These are phyloP conservation scores for Sinocyclocheilus anshuiensis DNA, from an alignment of 2,113 vertebrate genomes.

Conservation along the genomic window DNA sequence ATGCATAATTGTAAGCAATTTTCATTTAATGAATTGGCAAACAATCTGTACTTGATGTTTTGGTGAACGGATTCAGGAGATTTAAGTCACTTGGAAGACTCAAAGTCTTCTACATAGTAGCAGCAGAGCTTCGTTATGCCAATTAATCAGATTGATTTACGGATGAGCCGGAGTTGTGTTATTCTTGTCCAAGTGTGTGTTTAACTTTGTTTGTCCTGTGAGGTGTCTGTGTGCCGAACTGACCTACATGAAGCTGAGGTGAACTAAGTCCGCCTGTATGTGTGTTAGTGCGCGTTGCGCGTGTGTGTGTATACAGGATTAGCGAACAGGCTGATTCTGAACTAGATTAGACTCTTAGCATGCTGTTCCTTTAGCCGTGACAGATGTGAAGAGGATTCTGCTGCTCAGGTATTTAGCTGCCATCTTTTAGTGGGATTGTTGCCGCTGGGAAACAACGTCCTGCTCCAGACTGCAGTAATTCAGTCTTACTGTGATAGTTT, in stretches of 20 bases:
- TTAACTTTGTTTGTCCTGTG: slow-evolving; percentile 21
- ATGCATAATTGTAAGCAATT: neutral
- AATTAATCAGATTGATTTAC: slow-evolving; percentile 25
- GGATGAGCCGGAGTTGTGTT: slow-evolving; percentile 24
- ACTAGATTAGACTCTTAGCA: slow-evolving; percentile 70
- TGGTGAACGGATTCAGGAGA: neutral
- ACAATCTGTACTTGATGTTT: neutral
- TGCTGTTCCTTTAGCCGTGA: slow-evolving; percentile 66
- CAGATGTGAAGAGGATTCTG: slow-evolving; percentile 69
- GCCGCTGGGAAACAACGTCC: slow-evolving; percentile 40
- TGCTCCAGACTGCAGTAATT: neutral
- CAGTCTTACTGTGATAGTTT: neutral
- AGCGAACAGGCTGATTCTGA: slow-evolving; percentile 50
- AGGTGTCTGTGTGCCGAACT: slow-evolving; percentile 10
- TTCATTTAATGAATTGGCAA: neutral
- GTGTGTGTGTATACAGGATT: slow-evolving; percentile 53
- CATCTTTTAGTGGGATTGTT: slow-evolving; percentile 63
- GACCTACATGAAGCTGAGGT: slow-evolving; percentile 43
- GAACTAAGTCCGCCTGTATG: slow-evolving; percentile 27
- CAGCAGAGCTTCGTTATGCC: neutral
- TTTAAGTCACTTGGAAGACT: slow-evolving; percentile 20
- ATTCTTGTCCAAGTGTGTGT: slow-evolving; percentile 35
- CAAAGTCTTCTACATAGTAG: neutral
- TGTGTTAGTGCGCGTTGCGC: slow-evolving; percentile 4
- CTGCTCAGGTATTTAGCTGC: slow-evolving; percentile 68